Conservation (phyloP, 1,140 invertebrate species). For the Tetragnatha versicolor region DNA sequence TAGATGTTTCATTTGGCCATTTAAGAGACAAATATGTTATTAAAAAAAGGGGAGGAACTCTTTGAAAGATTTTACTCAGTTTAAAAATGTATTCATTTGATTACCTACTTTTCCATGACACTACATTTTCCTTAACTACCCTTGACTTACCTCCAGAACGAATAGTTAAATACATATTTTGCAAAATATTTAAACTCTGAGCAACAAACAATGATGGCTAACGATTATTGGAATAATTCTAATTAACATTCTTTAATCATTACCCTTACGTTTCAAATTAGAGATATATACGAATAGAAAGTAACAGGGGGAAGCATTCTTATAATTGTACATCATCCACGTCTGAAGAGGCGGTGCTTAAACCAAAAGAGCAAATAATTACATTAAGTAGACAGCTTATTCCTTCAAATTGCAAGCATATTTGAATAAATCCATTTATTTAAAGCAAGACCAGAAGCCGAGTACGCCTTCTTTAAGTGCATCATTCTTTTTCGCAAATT, state of each 20-base stretch:
- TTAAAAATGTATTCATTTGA: too few relatives aligned
- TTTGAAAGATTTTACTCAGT: too few relatives aligned
- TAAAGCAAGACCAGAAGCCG: not conserved
- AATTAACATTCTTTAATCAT: too few relatives aligned
- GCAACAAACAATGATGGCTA: not conserved
- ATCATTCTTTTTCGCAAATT: not conserved
- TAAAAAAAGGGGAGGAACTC: too few relatives aligned
- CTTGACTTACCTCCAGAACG: not conserved
- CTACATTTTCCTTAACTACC: not conserved
- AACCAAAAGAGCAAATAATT: not conserved
- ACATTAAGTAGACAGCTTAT: not conserved
- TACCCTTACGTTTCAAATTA: not conserved
- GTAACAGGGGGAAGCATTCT: not conserved
- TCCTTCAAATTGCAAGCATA: not conserved
- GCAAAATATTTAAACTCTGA: too few relatives aligned
- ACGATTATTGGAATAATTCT: too few relatives aligned
- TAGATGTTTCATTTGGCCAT: too few relatives aligned
- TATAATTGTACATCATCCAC: not conserved
- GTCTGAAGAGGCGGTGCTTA: not conserved
- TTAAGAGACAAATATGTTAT: too few relatives aligned
- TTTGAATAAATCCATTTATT: constrained; percentile 7
- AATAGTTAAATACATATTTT: not conserved
- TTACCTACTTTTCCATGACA: not conserved
- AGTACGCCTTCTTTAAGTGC: not conserved
- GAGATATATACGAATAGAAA: not conserved